Evolutionary conservation across 2,797 vertebrate species (phyloP).

Genomic region (Morelia viridis): DNA sequence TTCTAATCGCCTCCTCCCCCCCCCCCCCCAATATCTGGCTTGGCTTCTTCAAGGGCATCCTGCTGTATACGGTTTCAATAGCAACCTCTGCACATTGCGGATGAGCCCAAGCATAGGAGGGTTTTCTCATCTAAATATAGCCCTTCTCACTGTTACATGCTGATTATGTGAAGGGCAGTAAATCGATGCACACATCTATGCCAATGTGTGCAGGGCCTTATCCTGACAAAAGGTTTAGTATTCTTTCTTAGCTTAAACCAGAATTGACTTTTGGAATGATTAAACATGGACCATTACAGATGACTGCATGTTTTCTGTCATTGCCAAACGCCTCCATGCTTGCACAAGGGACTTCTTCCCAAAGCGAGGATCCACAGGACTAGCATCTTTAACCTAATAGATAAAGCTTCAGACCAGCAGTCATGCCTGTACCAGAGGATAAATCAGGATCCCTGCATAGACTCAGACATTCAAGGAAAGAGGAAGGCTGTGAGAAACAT

Average conservation of each 20-base stretch:
- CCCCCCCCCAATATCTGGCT: neutral
- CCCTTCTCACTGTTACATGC: neutral
- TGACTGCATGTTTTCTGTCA: neutral
- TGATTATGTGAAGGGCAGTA: neutral
- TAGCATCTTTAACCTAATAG: neutral
- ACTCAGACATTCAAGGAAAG: neutral
- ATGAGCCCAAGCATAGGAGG: neutral
- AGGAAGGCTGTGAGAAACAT: neutral
- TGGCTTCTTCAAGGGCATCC: neutral
- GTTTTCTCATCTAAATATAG: constrained; percentile 7
- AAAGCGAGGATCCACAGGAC: neutral
- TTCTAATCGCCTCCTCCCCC: neutral
- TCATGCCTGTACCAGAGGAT: neutral
- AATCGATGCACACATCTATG: neutral
- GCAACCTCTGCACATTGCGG: neutral
- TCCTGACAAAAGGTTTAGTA: neutral
- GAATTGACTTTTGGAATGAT: neutral
- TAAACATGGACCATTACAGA: neutral
- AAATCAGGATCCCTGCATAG: neutral
- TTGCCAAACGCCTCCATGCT: neutral
- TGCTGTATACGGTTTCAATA: neutral
- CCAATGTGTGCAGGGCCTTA: neutral
- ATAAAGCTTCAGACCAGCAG: neutral
- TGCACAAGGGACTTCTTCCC: neutral
- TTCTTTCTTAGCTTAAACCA: neutral